Percentiles rank a stretch among this genome's conserved stretches.
These are phyloP conservation scores for Turritopsis rubra DNA, from an alignment of 30 jellyfish, hydroid and myxozoan species.

Conservation along the genomic window DNA sequence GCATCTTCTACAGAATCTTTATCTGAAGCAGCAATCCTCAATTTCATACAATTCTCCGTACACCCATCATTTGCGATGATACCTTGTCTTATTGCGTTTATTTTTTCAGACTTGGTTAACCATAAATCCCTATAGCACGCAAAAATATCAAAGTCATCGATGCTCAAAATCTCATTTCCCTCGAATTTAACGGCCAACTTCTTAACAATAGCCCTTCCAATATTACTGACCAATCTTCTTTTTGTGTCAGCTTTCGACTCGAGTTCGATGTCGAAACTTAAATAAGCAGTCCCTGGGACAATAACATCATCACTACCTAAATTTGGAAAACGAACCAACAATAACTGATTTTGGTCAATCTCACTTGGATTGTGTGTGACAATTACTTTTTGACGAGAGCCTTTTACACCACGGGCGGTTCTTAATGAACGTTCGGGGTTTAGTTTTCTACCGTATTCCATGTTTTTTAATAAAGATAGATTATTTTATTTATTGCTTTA, in stretches of 20 bases:
- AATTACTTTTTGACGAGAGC: not conserved
- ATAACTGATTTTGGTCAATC: no score
- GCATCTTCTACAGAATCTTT: not conserved
- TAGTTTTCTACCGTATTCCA: no score
- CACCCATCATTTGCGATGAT: not conserved
- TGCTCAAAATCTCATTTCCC: constrained; percentile 6
- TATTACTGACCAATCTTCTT: no score
- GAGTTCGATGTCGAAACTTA: constrained; percentile 8
- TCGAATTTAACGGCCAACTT: no score
- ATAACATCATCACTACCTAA: constrained; percentile 2
- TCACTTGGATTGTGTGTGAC: no score
- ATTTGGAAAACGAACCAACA: not conserved
- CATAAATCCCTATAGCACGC: constrained; percentile 1
- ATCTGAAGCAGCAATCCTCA: not conserved
- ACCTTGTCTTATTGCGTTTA: constrained; percentile 2
- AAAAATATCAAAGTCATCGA: not conserved
- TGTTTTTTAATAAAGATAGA: no score
- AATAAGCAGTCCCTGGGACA: constrained; percentile 1
- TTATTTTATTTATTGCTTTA: no score
- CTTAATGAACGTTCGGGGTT: no score
- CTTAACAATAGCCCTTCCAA: no score
- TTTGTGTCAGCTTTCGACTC: not conserved
- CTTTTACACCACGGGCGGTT: no score
- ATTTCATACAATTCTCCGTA: not conserved
- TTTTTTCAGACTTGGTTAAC: not conserved